Evolutionary conservation across 2,888 invertebrate genomes (phyloP).

Genomic region (Exocentrus adspersus): DNA sequence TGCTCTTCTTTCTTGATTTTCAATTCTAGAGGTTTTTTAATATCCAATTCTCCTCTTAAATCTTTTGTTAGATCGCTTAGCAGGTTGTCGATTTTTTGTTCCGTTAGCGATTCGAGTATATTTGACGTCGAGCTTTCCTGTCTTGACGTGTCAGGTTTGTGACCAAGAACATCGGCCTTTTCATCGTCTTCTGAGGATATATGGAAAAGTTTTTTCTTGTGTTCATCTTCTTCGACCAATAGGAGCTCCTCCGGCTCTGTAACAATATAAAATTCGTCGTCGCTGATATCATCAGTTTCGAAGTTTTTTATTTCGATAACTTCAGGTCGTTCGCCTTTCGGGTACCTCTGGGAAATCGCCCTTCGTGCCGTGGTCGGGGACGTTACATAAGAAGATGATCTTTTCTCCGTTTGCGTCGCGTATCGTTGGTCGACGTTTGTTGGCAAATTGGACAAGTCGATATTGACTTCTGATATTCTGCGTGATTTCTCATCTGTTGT

Average conservation of each 20-base stretch:
- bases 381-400: conserved; percentile 53
- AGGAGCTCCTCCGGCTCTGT: conserved; percentile 48
- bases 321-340: conserved; percentile 57
- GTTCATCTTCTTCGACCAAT: not conserved
- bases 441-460: conserved; percentile 51
- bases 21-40: conserved; percentile 28
- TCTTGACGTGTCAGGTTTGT: conserved; percentile 37
- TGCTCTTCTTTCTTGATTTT: conserved; percentile 39
- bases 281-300: conserved; percentile 52
- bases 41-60: conserved; percentile 40
- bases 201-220: conserved; percentile 62
- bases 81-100: conserved; percentile 52
- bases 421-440: conserved; percentile 32
- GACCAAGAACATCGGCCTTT: conserved; percentile 30
- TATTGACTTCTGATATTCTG: conserved; percentile 51
- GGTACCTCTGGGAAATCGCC: conserved; percentile 57
- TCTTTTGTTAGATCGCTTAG: conserved; percentile 47
- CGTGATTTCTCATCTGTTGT: conserved; percentile 28
- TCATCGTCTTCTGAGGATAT: conserved; percentile 64
- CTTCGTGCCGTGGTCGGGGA: conserved; percentile 60
- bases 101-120: conserved; percentile 54
- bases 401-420: conserved; percentile 15
- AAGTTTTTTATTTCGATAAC: conserved; percentile 58
- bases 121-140: conserved; percentile 55
- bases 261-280: conserved; percentile 52